phyloP scores from a whole-genome alignment of 2,888 invertebrate species.

The Aphidoletes aphidimyza region DNA sequence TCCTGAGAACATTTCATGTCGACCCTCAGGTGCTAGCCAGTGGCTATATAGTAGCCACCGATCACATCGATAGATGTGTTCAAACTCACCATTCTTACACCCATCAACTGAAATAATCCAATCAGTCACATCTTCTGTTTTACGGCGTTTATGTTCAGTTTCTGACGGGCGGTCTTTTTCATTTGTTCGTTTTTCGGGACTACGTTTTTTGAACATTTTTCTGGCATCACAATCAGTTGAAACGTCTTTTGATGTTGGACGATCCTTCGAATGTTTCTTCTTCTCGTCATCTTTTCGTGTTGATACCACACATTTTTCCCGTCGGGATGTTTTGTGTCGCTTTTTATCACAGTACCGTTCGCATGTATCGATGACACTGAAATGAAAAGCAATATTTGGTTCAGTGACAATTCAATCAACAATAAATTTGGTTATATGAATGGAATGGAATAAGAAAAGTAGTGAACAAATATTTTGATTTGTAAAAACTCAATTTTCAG shows the following conservation, averaged over 20 bases:
- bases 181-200: background rate
- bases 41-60: no score
- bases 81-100: background rate
- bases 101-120: background rate
- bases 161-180: background rate
- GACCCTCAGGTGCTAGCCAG: no score
- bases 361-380: background rate
- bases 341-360: background rate
- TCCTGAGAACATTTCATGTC: no score
- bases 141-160: background rate
- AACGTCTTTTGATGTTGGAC: background rate
- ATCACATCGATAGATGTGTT: no score
- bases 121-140: background rate
- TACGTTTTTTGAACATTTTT: background rate
- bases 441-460: background rate
- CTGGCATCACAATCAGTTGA: background rate
- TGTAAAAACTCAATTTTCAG: no score
- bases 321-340: background rate
- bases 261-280: background rate
- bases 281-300: background rate
- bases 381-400: no score
- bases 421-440: background rate
- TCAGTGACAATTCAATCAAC: background rate
- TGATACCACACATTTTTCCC: background rate
- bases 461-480: no score